Evolutionary conservation across 2,113 vertebrate genomes (phyloP), one percentile per base, ranked within the genome.

Genomic region (Cygnus buccinator): DNA sequence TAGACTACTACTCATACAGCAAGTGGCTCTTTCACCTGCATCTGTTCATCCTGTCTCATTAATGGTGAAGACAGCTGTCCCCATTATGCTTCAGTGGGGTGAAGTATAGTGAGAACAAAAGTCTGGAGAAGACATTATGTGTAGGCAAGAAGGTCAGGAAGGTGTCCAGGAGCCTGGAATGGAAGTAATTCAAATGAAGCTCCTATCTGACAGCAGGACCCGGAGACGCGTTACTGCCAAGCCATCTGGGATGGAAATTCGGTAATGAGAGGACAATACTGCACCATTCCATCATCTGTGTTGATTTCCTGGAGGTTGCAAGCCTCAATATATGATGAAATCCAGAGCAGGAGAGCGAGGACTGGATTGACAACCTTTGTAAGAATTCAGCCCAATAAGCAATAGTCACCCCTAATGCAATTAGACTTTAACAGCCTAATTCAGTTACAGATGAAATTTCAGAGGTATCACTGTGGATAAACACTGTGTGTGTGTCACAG

Each of bases 211-310:
- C 93, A 93, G 96, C 86, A 84, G 90, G 95, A 82, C 48, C 37
- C 92, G 73, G 71, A 92, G 54, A 9, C 87, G 22, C 0, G 0
- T 44, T 41, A 37, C 25, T 96, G 92, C 92, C 95, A 97, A 92
- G 79, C 92, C 94, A 94, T 94, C 85, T 90, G 95, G 95, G 72
- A 88, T 43, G 77, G 68, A 55, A 68, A 77, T 71, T 71, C 0
- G 1, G 37, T 89, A 94, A 79, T 76, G 80, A 81, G 35, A 70
- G 43, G 73, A 70, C 9, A 9, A 9, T n/a, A 10, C 41, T 55
- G 23, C 2, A 11, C 73, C 63, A 3, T 78, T 95, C 87, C 81
- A 91, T 97, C 90, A 87, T 87, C 71, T 62, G 6, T 85, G 44
- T 81, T 82, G 73, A 90, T 79, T 91, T 92, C 62, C 44, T 96